These are phyloP conservation scores for Ceratosolen solmsi DNA, from an alignment of 1,140 invertebrate genomes.

Conservation along the genomic window DNA sequence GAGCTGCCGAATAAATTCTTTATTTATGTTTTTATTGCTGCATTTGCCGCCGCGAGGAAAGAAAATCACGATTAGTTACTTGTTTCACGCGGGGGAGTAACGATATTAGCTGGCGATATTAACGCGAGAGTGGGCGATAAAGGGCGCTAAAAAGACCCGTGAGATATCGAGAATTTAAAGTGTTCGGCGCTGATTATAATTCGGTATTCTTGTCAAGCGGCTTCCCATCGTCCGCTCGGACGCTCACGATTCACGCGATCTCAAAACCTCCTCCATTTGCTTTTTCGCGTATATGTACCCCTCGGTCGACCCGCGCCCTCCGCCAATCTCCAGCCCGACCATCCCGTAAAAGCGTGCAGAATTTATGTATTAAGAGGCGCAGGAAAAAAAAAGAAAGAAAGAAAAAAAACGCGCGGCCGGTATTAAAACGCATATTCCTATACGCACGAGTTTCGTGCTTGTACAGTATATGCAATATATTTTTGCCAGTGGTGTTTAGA, in stretches of 20 bases:
- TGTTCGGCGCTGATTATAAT: no score
- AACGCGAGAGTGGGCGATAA: no score
- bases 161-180: no score
- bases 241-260: neutral
- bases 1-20: no score
- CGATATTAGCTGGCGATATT: no score
- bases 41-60: no score
- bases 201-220: neutral
- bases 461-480: constrained; percentile 9
- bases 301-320: neutral
- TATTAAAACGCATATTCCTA: neutral
- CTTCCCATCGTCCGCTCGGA: neutral
- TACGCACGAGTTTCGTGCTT: neutral
- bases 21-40: no score
- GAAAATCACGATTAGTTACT: no score
- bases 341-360: neutral
- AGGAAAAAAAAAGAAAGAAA: neutral
- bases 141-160: no score
- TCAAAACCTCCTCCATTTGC: constrained; percentile 1
- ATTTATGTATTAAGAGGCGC: neutral
- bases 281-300: neutral
- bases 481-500: constrained; percentile 38
- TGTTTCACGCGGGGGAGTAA: no score
- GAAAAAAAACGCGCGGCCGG: neutral
- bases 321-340: neutral